Evolutionary conservation across 2,113 vertebrate species (phyloP), one percentile per base, ranked within the genome.

Genomic region (Corvus hawaiiensis): DNA sequence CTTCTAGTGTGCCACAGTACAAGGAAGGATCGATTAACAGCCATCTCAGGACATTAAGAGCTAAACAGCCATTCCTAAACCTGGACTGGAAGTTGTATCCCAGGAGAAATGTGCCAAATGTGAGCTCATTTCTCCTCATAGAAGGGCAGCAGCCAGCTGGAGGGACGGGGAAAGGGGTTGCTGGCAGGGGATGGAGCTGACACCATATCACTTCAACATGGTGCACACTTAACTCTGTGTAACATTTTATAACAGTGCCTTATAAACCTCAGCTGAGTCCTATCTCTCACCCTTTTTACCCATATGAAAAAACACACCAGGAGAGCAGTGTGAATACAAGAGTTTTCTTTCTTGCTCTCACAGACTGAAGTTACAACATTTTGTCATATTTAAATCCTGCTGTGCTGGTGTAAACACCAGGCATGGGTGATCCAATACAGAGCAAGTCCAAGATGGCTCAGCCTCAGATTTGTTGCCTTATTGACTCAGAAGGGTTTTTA

Each of bases 181-280:
- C 58, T 97, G 94, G 95, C 95, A 94, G 35, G 68, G 55, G 17
- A 90, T 52, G 62, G 72, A 86, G 77, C 61, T 90, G 72, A 96
- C 81, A 95, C 87, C 27, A 1, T 77, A 96, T 81, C 90, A 91
- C 64, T 96, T 94, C 90, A 93, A 93, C 11, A 33, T n/a, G 4
- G 66, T 88, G 85, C 90, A 92, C 12, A 8, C 66, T 92, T 85
- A 2, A 9, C 43, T 97, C 82, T 89, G 63, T 82, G 37, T 86
- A 96, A 95, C 61, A 51, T 95, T 92, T 96, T 96, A 78, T 63
- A 96, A 75, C 74, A 80, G 71, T n/a, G 73, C 66, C 85, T 94
- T 83, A 81, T 76, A 96, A 96, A 94, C 84, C 58, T 73, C 67
- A 69, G 59, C 93, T 90, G 74, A 93, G 87, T 74, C 75, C 67